Evolutionary conservation across 35 echinoderm and acorn worm genomes (phyloP).

Genomic region (Patiria miniata): DNA sequence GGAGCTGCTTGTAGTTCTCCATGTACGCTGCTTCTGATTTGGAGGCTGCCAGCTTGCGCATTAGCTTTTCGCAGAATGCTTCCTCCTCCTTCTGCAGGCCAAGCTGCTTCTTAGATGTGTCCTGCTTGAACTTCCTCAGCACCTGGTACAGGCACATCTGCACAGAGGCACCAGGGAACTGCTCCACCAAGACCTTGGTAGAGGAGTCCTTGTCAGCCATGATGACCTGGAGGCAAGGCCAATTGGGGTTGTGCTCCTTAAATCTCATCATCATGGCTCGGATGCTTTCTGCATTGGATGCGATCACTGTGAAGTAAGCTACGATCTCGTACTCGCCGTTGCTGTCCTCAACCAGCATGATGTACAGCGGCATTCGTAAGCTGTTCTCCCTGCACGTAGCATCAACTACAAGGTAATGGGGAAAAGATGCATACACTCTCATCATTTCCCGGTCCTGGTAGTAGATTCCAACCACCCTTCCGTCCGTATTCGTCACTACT

Average conservation of each 20-base stretch:
- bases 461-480: not conserved
- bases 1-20: not conserved
- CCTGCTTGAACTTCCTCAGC: not conserved
- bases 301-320: not conserved
- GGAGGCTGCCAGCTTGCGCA: not conserved
- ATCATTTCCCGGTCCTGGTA: constrained; percentile 6
- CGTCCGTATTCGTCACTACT: not conserved
- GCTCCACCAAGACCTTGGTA: not conserved
- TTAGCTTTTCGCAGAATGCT: not conserved
- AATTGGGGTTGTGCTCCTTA: not conserved
- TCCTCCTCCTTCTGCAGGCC: not conserved
- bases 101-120: not conserved
- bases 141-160: not conserved
- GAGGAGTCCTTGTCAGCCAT: not conserved
- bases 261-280: not conserved
- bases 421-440: not conserved
- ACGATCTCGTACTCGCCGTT: not conserved
- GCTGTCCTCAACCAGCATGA: not conserved
- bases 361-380: not conserved
- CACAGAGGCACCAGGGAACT: not conserved
- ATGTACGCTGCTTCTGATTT: not conserved
- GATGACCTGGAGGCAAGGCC: not conserved
- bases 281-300: not conserved
- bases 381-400: not conserved
- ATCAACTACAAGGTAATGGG: not conserved